Conservation (phyloP, 2,113 vertebrate genomes). For the Dromiciops gliroides region DNA sequence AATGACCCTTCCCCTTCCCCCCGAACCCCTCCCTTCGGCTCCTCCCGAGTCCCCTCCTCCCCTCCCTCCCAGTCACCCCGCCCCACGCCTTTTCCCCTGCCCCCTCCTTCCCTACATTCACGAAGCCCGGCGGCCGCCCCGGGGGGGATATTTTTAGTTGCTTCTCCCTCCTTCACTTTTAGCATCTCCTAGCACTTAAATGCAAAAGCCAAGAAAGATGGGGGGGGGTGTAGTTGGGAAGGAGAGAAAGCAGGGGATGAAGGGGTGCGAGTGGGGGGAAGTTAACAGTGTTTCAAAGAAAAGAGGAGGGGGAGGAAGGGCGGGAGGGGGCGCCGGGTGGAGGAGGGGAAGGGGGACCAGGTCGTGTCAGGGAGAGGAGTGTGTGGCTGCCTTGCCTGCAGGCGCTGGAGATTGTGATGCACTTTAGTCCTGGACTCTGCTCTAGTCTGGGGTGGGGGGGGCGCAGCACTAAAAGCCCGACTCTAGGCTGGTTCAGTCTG, state of each 20-base stretch:
- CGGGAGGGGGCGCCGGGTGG: conserved; percentile 55
- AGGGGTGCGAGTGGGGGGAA: conserved; percentile 80
- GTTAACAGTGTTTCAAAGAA: conserved; percentile 86
- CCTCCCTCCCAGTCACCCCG: conserved; percentile 65
- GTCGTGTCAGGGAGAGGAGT: background rate
- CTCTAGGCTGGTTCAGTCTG: conserved; percentile 86
- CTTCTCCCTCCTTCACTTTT: conserved; percentile 77
- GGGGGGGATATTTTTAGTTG: conserved; percentile 83
- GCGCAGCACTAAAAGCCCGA: conserved; percentile 84
- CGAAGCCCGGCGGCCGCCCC: conserved; percentile 78
- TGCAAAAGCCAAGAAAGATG: conserved; percentile 33
- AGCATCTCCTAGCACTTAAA: conserved; percentile 76
- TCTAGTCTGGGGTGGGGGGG: conserved; percentile 79
- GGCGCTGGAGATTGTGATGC: conserved; percentile 82
- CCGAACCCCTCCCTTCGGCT: conserved; percentile 81
- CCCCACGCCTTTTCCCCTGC: conserved; percentile 79
- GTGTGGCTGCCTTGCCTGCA: conserved; percentile 53
- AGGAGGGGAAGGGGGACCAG: conserved; percentile 70
- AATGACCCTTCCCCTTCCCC: conserved; percentile 78
- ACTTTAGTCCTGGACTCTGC: conserved; percentile 86
- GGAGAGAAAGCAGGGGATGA: background rate
- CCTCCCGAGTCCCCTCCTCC: conserved; percentile 74
- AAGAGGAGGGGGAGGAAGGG: conserved; percentile 68
- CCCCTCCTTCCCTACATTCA: conserved; percentile 79
- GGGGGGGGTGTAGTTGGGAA: conserved; percentile 38